Evolutionary conservation across 2,888 invertebrate genomes (phyloP), one percentile per base, ranked within the genome.

Genomic region (Zeuzera pyrina): DNA sequence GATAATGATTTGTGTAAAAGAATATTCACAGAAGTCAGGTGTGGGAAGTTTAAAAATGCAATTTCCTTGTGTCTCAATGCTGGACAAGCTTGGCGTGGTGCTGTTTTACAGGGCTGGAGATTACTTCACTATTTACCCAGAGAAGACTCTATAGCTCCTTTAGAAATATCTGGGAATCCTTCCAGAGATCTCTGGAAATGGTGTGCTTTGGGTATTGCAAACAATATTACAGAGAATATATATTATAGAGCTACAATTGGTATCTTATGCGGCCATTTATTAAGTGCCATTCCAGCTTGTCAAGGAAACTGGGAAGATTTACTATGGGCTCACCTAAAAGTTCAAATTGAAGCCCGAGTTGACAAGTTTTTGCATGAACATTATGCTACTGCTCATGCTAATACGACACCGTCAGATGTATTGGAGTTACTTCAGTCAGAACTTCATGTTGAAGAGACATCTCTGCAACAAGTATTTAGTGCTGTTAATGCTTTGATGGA

Each of bases 21-120:
- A 61, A 79, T 93, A 33, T 94, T 93, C 57, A 83, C 84, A 8
- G 88, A 92, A 77, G 88, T 97, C 25, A 86, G 97, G 15, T 93
- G 94, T 64, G 97, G 97, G 0, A 90, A 91, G 49, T 86, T 96
- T 36, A 90, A 91, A 45, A 91, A 92, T 67, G 97, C 96, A 1
- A 89, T 95, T 57, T 87, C 91, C 38, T 67, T 95, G 19, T 95
- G 95, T 53, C 87, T 90, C 25, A 91, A 90, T 55, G 92, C 92
- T 52, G 97, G 97, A 0, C 96, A 97, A 66, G 88, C 92, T 2
- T 97, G 97, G 97, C 84, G 95, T 30, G 95, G 95, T 1, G 95
- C 95, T 3, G 88, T 93, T 12, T 74, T 97, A 22, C 92, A 96
- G 65, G 97, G 97, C 2, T 97, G 97, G 95, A 86, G 90, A 34